Evolutionary conservation across 2,113 vertebrate genomes (phyloP).

Genomic region (Hirundichthys speculiger): DNA sequence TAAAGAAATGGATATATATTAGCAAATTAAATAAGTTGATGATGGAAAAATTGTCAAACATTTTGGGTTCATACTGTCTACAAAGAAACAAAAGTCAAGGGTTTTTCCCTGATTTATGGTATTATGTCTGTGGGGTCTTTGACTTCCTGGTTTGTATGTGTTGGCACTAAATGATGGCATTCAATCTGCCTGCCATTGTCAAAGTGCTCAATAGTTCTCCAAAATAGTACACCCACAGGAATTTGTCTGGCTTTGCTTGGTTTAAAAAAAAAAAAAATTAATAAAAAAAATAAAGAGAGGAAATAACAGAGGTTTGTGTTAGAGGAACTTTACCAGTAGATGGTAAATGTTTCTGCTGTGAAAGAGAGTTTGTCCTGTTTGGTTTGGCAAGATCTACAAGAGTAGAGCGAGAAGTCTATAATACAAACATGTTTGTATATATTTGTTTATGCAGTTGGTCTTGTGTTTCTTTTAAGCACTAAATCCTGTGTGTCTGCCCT

Average conservation of each 20-base stretch:
- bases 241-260: slow-evolving; percentile 48
- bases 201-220: slow-evolving; percentile 41
- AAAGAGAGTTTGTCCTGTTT: slow-evolving; percentile 8
- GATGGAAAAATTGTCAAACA: too few relatives aligned
- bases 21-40: too few relatives aligned
- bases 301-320: slow-evolving; percentile 32
- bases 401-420: slow-evolving; percentile 4
- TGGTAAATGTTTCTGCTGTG: slow-evolving; percentile 17
- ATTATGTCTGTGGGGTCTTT: slow-evolving; percentile 33
- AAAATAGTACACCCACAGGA: slow-evolving; percentile 64
- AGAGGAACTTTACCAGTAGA: not conserved
- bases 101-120: not conserved
- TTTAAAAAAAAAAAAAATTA: slow-evolving; percentile 63
- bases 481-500: not conserved
- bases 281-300: slow-evolving; percentile 61
- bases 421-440: too few relatives aligned
- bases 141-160: slow-evolving; percentile 49
- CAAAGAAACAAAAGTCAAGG: too few relatives aligned
- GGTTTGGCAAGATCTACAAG: slow-evolving; percentile 15
- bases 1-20: too few relatives aligned
- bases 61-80: too few relatives aligned
- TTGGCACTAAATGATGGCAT: slow-evolving; percentile 44
- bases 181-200: slow-evolving; percentile 52
- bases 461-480: not conserved
- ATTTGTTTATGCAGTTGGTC: not conserved